phyloP scores from a whole-genome alignment of 2,797 vertebrate species.

The Diplodus sargus region DNA sequence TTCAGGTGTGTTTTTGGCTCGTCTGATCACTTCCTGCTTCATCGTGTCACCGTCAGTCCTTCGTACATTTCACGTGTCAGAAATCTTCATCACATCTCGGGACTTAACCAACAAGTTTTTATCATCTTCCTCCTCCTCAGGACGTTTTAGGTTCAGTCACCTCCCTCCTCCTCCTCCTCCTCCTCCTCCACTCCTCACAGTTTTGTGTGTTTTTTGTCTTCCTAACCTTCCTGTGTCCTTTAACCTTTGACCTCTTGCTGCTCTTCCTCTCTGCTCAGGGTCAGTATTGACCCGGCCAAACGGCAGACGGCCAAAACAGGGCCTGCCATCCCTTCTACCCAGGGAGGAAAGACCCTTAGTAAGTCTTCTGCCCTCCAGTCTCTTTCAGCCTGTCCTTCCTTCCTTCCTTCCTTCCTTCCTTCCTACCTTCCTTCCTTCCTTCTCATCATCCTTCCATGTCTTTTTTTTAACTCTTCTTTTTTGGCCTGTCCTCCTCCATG shows the following conservation, averaged over 20 bases:
- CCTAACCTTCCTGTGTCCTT: slow-evolving; percentile 80
- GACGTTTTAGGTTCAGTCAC: slow-evolving; percentile 51
- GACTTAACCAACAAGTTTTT: slow-evolving; percentile 28
- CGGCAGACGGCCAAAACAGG: slow-evolving; percentile 87
- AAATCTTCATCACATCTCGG: slow-evolving; percentile 25
- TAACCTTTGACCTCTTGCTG: slow-evolving; percentile 81
- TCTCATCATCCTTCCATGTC: slow-evolving; percentile 60
- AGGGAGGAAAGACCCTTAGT: slow-evolving; percentile 89
- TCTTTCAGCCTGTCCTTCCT: slow-evolving; percentile 61
- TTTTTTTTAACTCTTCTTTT: slow-evolving; percentile 39
- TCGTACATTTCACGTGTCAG: slow-evolving; percentile 7
- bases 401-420: slow-evolving; percentile 45
- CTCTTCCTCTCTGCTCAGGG: slow-evolving; percentile 86
- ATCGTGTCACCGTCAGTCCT: slow-evolving; percentile 28
- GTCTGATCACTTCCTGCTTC: neutral
- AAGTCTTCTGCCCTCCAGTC: slow-evolving; percentile 84
- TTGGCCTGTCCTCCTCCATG: slow-evolving; percentile 58
- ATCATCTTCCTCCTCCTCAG: slow-evolving; percentile 46
- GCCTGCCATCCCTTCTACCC: slow-evolving; percentile 82
- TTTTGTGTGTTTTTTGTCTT: slow-evolving; percentile 67
- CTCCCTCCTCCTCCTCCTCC: slow-evolving; percentile 34
- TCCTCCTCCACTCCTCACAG: slow-evolving; percentile 40
- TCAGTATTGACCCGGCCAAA: slow-evolving; percentile 90
- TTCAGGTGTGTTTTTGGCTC: neutral
- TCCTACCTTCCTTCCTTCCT: slow-evolving; percentile 44